Evolutionary conservation across 2,888 invertebrate genomes (phyloP).

Genomic region (Drosophila atripex): DNA sequence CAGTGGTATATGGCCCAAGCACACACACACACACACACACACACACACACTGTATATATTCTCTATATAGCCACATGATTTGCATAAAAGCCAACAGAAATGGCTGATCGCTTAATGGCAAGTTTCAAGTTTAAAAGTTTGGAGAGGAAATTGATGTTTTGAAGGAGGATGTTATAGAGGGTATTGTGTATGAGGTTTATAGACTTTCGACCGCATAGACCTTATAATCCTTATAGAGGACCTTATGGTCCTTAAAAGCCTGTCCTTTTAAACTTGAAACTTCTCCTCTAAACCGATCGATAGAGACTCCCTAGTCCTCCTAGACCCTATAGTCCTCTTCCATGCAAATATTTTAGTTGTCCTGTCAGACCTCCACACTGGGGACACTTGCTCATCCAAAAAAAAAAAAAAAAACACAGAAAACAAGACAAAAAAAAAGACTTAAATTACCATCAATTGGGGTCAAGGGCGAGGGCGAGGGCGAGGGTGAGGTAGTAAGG

Average conservation of each 20-base stretch:
- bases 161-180: no score
- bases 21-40: constrained; percentile 54
- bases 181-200: not conserved
- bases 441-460: constrained; percentile 47
- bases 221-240: no score
- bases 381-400: constrained; percentile 19
- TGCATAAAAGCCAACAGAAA: constrained; percentile 55
- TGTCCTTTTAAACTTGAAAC: not conserved
- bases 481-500: constrained; percentile 32
- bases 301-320: not conserved
- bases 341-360: constrained; percentile 35
- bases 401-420: constrained; percentile 1
- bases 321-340: not conserved
- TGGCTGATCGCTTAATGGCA: constrained; percentile 22
- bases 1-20: constrained; percentile 69
- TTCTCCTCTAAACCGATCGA: not conserved
- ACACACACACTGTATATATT: no score
- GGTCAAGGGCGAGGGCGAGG: constrained; percentile 44
- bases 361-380: constrained; percentile 24
- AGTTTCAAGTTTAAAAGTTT: constrained; percentile 26
- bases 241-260: no score
- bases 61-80: constrained; percentile 52
- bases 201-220: no score
- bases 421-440: not conserved
- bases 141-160: not conserved